Conservation (phyloP, 2,888 invertebrate species). For the Cremastinae sp. region DNA sequence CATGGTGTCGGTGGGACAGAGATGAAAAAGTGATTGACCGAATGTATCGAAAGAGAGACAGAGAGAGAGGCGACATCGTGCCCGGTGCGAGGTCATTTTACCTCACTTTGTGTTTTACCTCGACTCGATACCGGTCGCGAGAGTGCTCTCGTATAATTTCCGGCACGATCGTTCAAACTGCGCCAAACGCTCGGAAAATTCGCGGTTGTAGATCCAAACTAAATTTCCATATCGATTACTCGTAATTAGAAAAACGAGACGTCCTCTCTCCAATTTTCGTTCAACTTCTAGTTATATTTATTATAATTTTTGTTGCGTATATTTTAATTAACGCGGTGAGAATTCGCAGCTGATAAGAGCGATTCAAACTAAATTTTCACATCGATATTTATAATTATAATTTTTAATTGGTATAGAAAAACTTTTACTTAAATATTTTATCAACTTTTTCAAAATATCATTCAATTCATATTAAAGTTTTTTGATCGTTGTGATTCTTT, state of each 20-base stretch:
- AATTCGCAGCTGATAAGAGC: too few relatives aligned
- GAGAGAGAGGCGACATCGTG: neutral
- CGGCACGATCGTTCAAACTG: slow-evolving; percentile 43
- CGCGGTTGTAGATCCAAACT: slow-evolving; percentile 2
- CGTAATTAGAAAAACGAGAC: too few relatives aligned
- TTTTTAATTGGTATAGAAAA: too few relatives aligned
- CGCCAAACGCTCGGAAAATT: slow-evolving; percentile 27
- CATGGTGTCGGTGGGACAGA: slow-evolving; percentile 14
- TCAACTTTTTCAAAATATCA: too few relatives aligned
- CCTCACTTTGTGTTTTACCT: neutral
- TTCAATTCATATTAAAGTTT: too few relatives aligned
- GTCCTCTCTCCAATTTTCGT: neutral
- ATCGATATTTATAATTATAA: too few relatives aligned
- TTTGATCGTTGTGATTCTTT: too few relatives aligned
- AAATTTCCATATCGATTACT: slow-evolving; percentile 20
- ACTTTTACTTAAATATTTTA: neutral
- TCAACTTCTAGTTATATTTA: neutral
- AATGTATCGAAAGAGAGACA: slow-evolving; percentile 18
- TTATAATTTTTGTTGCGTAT: too few relatives aligned
- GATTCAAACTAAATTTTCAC: too few relatives aligned
- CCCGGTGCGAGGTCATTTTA: slow-evolving; percentile 28
- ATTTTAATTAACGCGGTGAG: too few relatives aligned
- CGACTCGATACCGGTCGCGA: slow-evolving; percentile 14
- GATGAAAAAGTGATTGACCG: slow-evolving; percentile 32
- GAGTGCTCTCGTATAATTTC: slow-evolving; percentile 48